A percentile compares a stretch with the other conserved stretches of the same genome.
phyloP scores from a whole-genome alignment of 2,888 invertebrate species.

The Lepetodrilus schrolli region DNA sequence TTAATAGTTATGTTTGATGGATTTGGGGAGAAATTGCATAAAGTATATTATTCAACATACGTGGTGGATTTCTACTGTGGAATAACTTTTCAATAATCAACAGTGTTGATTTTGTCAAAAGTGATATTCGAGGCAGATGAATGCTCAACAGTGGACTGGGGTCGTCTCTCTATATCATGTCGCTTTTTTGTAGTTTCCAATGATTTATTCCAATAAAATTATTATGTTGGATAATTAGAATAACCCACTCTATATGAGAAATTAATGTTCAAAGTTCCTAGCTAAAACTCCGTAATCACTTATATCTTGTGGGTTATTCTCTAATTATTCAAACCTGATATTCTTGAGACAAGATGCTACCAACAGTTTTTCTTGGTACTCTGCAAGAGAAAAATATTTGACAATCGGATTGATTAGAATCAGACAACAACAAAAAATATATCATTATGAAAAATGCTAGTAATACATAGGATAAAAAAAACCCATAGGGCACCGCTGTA shows the following conservation, averaged over 20 bases:
- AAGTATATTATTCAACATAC: too few relatives aligned
- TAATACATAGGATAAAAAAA: neutral
- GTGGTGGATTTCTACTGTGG: too few relatives aligned
- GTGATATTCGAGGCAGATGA: too few relatives aligned
- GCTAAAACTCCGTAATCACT: neutral
- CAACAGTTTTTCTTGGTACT: constrained; percentile 51
- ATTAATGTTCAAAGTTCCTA: neutral
- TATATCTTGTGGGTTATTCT: neutral
- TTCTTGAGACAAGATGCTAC: constrained; percentile 62
- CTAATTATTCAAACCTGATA: constrained; percentile 44
- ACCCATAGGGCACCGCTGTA: neutral
- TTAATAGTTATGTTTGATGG: too few relatives aligned
- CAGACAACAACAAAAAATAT: too few relatives aligned
- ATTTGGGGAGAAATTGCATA: too few relatives aligned
- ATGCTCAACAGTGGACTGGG: too few relatives aligned
- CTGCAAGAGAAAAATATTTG: constrained; percentile 31
- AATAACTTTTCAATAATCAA: too few relatives aligned
- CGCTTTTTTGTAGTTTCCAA: too few relatives aligned
- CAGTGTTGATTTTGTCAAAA: too few relatives aligned
- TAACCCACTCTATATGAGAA: neutral
- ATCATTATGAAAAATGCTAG: neutral
- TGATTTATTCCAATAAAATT: neutral
- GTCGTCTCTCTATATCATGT: too few relatives aligned
- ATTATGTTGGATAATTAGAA: neutral
- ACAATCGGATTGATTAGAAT: too few relatives aligned